Conservation (phyloP, 1,140 invertebrate genomes). For the Caenorhabditis latens region DNA sequence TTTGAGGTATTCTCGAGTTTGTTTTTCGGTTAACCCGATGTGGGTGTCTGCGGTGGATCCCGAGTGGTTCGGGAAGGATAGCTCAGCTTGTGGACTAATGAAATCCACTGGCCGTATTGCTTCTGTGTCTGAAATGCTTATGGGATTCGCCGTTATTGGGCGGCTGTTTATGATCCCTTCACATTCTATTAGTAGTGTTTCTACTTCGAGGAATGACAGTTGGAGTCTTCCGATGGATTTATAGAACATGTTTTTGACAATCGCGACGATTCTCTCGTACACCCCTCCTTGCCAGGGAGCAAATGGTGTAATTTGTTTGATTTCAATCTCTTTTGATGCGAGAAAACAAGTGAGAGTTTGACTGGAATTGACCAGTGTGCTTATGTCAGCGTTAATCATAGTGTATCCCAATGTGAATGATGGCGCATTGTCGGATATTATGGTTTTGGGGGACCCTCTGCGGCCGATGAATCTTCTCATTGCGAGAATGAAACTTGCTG, state of each 20-base stretch:
- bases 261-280: conserved; percentile 20
- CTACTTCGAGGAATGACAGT: neutral
- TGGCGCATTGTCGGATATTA: conserved; percentile 40
- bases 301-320: conserved; percentile 29
- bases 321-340: neutral
- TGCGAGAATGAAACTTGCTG: neutral
- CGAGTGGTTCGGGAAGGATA: neutral
- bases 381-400: neutral
- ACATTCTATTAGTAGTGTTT: conserved; percentile 26
- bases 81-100: neutral
- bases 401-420: conserved; percentile 35
- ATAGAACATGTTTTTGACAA: conserved; percentile 25
- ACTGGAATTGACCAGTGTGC: conserved; percentile 1
- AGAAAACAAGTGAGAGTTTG: neutral
- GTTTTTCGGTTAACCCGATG: neutral
- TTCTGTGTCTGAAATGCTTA: neutral
- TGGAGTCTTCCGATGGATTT: neutral
- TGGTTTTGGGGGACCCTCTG: conserved; percentile 36
- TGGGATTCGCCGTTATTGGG: conserved; percentile 9
- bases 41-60: neutral
- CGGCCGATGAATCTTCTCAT: conserved; percentile 2
- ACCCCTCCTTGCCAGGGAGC: conserved; percentile 45
- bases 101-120: conserved; percentile 44
- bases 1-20: conserved; percentile 7
- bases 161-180: conserved; percentile 47